These are phyloP conservation scores for Epinotia ramella DNA, from an alignment of 2,888 invertebrate species.

Conservation along the genomic window DNA sequence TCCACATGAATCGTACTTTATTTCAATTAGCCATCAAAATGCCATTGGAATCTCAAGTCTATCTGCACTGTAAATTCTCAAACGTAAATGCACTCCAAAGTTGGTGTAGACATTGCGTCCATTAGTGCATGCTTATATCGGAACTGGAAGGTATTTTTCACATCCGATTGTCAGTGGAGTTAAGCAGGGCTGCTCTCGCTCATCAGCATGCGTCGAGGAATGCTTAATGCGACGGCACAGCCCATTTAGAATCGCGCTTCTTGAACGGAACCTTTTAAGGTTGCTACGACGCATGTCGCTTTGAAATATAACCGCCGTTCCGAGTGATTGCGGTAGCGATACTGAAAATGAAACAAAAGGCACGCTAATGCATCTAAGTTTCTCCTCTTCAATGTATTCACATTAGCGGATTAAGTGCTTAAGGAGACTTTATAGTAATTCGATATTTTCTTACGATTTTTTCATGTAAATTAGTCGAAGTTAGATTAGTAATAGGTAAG, in stretches of 20 bases:
- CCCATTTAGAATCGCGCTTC: slow-evolving; percentile 62
- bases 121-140: slow-evolving; percentile 47
- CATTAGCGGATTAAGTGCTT: slow-evolving; percentile 15
- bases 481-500: too few relatives aligned
- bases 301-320: slow-evolving; percentile 56
- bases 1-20: slow-evolving; percentile 9
- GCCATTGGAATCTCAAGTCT: slow-evolving; percentile 37
- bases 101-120: slow-evolving; percentile 41
- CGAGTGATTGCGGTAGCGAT: slow-evolving; percentile 56
- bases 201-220: slow-evolving; percentile 54
- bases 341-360: slow-evolving; percentile 48
- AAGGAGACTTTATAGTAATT: background rate
- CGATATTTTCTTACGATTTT: too few relatives aligned
- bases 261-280: slow-evolving; percentile 63
- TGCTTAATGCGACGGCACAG: slow-evolving; percentile 56
- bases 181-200: slow-evolving; percentile 48
- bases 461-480: too few relatives aligned
- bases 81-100: slow-evolving; percentile 37
- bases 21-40: slow-evolving; percentile 31
- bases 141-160: slow-evolving; percentile 50
- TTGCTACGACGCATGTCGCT: slow-evolving; percentile 58
- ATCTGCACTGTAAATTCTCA: slow-evolving; percentile 35
- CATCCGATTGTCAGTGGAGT: slow-evolving; percentile 56
- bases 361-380: slow-evolving; percentile 39
- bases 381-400: slow-evolving; percentile 19